These are phyloP conservation scores for Pagrus major DNA, from an alignment of 2,113 vertebrate species.

Conservation along the genomic window DNA sequence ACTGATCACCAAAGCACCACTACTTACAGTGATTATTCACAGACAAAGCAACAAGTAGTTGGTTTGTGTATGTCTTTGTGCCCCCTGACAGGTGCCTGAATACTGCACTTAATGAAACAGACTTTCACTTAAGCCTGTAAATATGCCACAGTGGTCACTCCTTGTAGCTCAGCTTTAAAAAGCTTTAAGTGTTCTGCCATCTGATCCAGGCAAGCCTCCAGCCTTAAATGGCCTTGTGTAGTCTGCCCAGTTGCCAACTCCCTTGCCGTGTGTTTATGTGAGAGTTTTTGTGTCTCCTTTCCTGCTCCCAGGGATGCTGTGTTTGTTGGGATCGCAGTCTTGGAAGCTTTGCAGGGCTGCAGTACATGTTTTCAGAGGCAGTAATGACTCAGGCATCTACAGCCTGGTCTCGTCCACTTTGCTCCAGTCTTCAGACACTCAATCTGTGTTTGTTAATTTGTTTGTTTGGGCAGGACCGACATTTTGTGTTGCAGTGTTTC, in stretches of 20 bases:
- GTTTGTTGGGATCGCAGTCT: slow-evolving; percentile 37
- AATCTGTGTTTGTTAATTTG: slow-evolving; percentile 1
- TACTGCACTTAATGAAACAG: slow-evolving; percentile 27
- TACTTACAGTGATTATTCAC: slow-evolving; percentile 34
- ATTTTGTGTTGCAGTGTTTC: background rate
- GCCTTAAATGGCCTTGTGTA: slow-evolving; percentile 42
- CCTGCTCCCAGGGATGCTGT: slow-evolving; percentile 11
- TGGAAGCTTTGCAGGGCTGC: slow-evolving; percentile 31
- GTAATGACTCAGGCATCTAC: slow-evolving; percentile 33
- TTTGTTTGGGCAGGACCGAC: background rate
- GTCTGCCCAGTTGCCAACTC: slow-evolving; percentile 24
- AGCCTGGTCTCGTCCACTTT: slow-evolving; percentile 1
- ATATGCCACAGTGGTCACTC: slow-evolving; percentile 52
- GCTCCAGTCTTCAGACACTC: slow-evolving; percentile 3
- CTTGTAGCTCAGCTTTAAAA: slow-evolving; percentile 35
- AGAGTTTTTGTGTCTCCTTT: background rate
- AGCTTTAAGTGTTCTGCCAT: slow-evolving; percentile 61
- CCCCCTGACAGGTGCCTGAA: slow-evolving; percentile 21
- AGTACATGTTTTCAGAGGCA: slow-evolving; percentile 38
- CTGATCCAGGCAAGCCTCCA: slow-evolving; percentile 50
- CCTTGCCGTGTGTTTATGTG: slow-evolving; percentile 23
- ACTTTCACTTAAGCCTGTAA: slow-evolving; percentile 47
- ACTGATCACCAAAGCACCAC: slow-evolving; percentile 40
- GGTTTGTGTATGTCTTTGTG: slow-evolving; percentile 29
- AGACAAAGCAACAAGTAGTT: slow-evolving; percentile 33